These are phyloP conservation scores for Aspidiotus destructor DNA, from an alignment of 2,888 invertebrate species.

Conservation along the genomic window DNA sequence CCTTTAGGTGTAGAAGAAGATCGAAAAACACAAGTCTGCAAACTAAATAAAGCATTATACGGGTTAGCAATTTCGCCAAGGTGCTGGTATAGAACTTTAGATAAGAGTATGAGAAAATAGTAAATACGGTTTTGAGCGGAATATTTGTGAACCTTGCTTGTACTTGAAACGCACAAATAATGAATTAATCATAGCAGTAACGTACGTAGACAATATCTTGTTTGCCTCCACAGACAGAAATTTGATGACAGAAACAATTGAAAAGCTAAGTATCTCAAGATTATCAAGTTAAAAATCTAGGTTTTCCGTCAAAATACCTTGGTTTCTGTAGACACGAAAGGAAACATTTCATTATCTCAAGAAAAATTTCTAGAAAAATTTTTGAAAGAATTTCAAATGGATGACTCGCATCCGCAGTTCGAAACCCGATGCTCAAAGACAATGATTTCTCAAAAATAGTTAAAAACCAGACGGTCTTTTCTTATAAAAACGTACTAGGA, in stretches of 20 bases:
- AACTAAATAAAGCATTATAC: constrained; percentile 3
- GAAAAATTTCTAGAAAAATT: neutral
- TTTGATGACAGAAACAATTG: neutral
- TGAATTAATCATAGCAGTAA: neutral
- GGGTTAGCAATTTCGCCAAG: neutral
- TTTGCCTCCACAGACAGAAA: neutral
- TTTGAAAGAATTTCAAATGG: constrained; percentile 4
- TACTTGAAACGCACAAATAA: neutral
- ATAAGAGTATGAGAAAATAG: neutral
- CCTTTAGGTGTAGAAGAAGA: neutral
- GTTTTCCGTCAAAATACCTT: constrained; percentile 3
- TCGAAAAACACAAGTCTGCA: neutral
- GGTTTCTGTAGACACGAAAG: neutral
- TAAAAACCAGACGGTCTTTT: neutral
- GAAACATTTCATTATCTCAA: neutral
- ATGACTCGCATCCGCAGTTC: constrained; percentile 6
- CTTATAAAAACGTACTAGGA: neutral
- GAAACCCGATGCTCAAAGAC: neutral
- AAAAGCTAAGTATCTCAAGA: neutral
- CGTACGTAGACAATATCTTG: neutral
- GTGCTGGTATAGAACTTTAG: constrained; percentile 4
- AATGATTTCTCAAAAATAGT: neutral
- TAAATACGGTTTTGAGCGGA: neutral
- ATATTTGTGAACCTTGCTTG: neutral
- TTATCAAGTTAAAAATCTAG: neutral